phyloP scores from a whole-genome alignment of 2,888 invertebrate genomes.

The Cheilosia scutellata region DNA sequence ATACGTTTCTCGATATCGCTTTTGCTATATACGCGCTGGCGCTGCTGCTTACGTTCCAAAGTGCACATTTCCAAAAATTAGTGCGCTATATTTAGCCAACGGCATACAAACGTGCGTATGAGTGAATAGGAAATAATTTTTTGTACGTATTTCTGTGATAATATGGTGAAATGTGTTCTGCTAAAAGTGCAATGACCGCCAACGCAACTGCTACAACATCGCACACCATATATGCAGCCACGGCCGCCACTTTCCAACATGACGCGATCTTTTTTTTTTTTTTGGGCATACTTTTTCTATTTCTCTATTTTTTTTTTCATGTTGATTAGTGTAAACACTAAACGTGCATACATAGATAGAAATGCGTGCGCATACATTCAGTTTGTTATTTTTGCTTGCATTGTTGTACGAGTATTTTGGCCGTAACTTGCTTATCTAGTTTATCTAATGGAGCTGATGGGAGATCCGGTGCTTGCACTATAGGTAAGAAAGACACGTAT shows the following conservation, averaged over 20 bases:
- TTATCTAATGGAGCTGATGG: conserved; percentile 40
- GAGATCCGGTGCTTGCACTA: conserved; percentile 37
- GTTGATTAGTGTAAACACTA: conserved; percentile 52
- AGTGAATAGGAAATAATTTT: conserved; percentile 42
- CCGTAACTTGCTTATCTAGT: conserved; percentile 56
- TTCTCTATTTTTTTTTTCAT: conserved; percentile 24
- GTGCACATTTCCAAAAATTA: conserved; percentile 62
- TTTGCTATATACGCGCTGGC: neutral
- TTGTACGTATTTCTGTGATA: conserved; percentile 8
- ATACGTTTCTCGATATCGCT: neutral
- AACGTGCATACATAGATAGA: neutral
- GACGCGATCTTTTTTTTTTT: conserved; percentile 56
- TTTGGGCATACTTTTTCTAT: conserved; percentile 28
- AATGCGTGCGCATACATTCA: neutral
- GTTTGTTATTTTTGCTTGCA: conserved; percentile 62
- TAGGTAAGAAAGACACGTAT: too few relatives aligned
- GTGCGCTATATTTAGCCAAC: conserved; percentile 67
- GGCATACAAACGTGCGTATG: conserved; percentile 27
- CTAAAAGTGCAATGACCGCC: conserved; percentile 75
- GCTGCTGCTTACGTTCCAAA: conserved; percentile 42
- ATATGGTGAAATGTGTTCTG: conserved; percentile 66
- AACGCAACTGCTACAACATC: conserved; percentile 68
- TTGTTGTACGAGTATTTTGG: conserved; percentile 38
- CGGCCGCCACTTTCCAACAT: conserved; percentile 70
- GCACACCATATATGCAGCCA: conserved; percentile 39